Base-by-base conservation (phyloP, 2,797 vertebrate genomes). In the Chelidonichthys spinosus region DNA sequence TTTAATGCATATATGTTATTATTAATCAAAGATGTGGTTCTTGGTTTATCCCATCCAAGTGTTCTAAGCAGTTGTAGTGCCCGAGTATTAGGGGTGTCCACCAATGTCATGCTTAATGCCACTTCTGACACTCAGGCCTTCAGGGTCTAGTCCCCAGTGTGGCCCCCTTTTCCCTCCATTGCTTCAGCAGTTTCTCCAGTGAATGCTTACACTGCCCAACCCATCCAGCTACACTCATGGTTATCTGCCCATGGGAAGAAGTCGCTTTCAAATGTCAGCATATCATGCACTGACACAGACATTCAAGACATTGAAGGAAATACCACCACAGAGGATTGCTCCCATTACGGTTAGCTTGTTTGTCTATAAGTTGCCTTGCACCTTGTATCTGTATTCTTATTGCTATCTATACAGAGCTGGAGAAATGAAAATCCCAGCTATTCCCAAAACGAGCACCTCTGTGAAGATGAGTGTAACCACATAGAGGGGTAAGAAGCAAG, bases 251-350 rank as follows among this genome's bases (percentile, higher is more conserved):
- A 66, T 54, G 63, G 85, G 83, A 72, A 86, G 62, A 81, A 76
- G 91, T 90, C 89, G 83, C 78, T 85, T 85, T 80, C 69, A 94
- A 93, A 94, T 90, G 92, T 92, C 86, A 90, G 64, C 33, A 77
- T 72, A 78, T 80, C 85, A 88, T 61, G 64, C 58, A 81, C 43
- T 78, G 78, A 84, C 81, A 85, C 66, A 76, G 70, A 69, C 72
- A 64, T 76, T 76, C 53, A 46, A 81, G 59, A 87, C 79, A 81
- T 43, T 73, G 74, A 78, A 76, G 63, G 62, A 67, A 84, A 83
- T 77, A 72, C 11, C 63, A 68, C 76, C 82, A 87, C 91, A 85
- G 71, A 92, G 79, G 72, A 85, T 56, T 67, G 58, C 74, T 76
- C 72, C 79, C 60, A 75, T 79, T 82, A 69, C 64, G 68, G 68